Evolutionary conservation across 1,140 invertebrate species (phyloP), one percentile per base, ranked within the genome.

Genomic region (Diorhabda carinulata): DNA sequence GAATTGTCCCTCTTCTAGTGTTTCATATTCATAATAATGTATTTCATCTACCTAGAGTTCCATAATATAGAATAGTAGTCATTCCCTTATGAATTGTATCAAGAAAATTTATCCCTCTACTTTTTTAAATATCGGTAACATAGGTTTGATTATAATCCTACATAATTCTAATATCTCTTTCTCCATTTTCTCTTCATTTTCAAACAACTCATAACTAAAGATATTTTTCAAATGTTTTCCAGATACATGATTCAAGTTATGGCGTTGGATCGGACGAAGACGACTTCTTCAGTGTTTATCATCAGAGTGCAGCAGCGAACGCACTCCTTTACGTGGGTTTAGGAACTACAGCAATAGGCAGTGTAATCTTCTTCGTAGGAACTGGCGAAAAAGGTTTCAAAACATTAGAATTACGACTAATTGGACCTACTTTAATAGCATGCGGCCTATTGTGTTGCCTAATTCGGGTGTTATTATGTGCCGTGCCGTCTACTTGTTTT

Each of bases 361-460:
- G 93, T 66, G 89, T 94, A 70, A 92, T 94, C 69, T 92, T 92
- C 72, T 94, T 94, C 83, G 92, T 95, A 42, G 93, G 93, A 71
- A 92, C 92, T 62, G 92, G 93, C 70, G 93, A 95, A 81, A 93
- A 93, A 82, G 92, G 92, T 74, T 95, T 95, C 85, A 91, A 93
- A 81, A 94, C 92, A 61, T 86, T 90, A 57, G 92, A 94, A 79
- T 83, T 95, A 61, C 87, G 91, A 66, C 86, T 94, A 70, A 92
- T 94, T 79, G 93, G 92, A 56, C 93, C 93, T 56, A 90, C 90
- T 25, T 63, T 82, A 68, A 85, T 87, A 72, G 81, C 84, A 44
- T 84, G 84, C 59, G 86, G 86, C 42, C 80, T 87, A 64, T 80
- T 84, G 57, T 87, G 85, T 76, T 87, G 86, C 78, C 72, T 87